A percentile compares a stretch with the other conserved stretches of the same genome.
phyloP scores from a whole-genome alignment of 1,140 invertebrate genomes.

The Drosophila sechellia region DNA sequence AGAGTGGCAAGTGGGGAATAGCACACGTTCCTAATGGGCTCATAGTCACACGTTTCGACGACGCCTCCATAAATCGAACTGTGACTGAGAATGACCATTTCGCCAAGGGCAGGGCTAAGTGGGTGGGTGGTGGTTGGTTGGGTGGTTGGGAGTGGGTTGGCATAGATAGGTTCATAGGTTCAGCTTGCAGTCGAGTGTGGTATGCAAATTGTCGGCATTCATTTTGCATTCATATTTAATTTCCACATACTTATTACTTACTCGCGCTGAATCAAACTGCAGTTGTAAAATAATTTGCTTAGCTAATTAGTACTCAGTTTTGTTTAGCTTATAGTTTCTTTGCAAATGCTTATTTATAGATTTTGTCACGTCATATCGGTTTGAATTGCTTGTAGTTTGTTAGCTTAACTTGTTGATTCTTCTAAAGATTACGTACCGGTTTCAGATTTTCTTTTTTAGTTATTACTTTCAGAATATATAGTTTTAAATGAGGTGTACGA shows the following conservation, averaged over 20 bases:
- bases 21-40: conserved; percentile 56
- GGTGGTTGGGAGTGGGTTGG: neutral
- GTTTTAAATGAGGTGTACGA: neutral
- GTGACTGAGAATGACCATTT: conserved; percentile 8
- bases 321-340: conserved; percentile 17
- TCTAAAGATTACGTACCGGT: neutral
- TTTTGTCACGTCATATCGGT: neutral
- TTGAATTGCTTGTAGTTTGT: neutral
- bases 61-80: conserved; percentile 29
- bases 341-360: conserved; percentile 4
- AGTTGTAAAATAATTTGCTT: conserved; percentile 28
- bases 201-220: conserved; percentile 31
- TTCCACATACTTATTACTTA: conserved; percentile 11
- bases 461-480: neutral
- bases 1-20: conserved; percentile 29
- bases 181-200: conserved; percentile 3
- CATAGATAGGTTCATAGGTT: neutral
- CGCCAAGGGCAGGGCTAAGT: conserved; percentile 26
- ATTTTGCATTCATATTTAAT: conserved; percentile 55
- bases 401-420: neutral
- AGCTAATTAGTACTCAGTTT: conserved; percentile 5
- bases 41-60: conserved; percentile 58
- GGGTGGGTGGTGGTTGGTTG: neutral
- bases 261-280: conserved; percentile 16
- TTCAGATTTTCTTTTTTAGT: too few species aligned